Conservation (phyloP, 2,797 vertebrate species). For the Thripadectes ignobilis region DNA sequence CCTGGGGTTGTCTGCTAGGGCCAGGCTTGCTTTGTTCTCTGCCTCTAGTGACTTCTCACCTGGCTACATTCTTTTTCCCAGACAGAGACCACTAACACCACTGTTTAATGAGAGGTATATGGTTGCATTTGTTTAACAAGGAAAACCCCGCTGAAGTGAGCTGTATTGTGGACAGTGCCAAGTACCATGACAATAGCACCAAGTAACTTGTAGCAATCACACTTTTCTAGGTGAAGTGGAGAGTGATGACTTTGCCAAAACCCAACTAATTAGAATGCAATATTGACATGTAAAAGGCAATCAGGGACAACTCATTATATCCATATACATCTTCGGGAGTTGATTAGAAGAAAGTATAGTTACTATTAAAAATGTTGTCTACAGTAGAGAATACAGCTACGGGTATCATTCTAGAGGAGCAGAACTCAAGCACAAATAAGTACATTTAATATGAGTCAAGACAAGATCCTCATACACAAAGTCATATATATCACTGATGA, state of each 20-base stretch:
- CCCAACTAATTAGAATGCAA: rapidly evolving
- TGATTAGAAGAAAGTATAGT: neutral
- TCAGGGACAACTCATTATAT: neutral
- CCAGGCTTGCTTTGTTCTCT: neutral
- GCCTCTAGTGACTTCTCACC: neutral
- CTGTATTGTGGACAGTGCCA: neutral
- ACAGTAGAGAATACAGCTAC: neutral
- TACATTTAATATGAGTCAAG: neutral
- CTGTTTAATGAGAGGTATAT: neutral
- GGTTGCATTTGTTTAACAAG: neutral
- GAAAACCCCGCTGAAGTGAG: neutral
- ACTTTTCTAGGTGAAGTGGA: neutral
- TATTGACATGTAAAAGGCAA: neutral
- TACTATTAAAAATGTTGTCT: neutral
- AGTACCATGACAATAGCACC: neutral
- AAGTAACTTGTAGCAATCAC: neutral
- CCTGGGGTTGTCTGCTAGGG: neutral
- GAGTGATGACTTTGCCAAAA: neutral
- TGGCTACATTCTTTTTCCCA: neutral
- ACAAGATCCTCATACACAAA: neutral
- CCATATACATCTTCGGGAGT: neutral
- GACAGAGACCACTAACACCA: neutral
- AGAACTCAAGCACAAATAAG: neutral
- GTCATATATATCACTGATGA: neutral
- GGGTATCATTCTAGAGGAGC: neutral